A percentile compares a stretch with the other conserved stretches of the same genome.
Conservation (phyloP, 2,113 vertebrate genomes). For the Tragelaphus buxtoni region DNA sequence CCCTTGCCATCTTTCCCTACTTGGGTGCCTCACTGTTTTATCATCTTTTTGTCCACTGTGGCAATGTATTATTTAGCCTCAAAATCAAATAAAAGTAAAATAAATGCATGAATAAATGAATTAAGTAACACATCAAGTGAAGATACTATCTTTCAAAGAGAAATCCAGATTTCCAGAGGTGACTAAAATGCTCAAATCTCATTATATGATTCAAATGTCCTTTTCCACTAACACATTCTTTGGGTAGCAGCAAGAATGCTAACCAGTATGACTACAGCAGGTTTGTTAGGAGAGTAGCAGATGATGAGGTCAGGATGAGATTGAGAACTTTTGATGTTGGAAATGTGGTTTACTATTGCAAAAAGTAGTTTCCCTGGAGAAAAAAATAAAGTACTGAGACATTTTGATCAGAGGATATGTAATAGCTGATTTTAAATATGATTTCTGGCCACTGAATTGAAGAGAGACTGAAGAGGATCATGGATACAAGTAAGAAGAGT, state of each 20-base stretch:
- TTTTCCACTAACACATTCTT: neutral
- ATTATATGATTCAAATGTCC: neutral
- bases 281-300: neutral
- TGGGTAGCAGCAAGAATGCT: neutral
- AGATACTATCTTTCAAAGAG: neutral
- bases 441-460: neutral
- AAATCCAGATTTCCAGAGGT: neutral
- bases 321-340: neutral
- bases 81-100: neutral
- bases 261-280: neutral
- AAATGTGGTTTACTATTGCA: neutral
- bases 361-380: neutral
- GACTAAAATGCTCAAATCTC: no score
- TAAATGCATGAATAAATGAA: neutral
- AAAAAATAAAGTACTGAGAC: neutral
- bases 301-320: neutral
- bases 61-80: neutral
- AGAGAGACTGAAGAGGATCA: neutral
- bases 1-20: neutral
- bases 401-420: neutral
- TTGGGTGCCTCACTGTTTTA: neutral
- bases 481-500: neutral
- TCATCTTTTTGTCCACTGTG: neutral
- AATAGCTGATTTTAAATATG: neutral
- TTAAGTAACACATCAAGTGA: neutral